Evolutionary conservation across 2,113 vertebrate genomes (phyloP).

Genomic region (Elgaria multicarinata): DNA sequence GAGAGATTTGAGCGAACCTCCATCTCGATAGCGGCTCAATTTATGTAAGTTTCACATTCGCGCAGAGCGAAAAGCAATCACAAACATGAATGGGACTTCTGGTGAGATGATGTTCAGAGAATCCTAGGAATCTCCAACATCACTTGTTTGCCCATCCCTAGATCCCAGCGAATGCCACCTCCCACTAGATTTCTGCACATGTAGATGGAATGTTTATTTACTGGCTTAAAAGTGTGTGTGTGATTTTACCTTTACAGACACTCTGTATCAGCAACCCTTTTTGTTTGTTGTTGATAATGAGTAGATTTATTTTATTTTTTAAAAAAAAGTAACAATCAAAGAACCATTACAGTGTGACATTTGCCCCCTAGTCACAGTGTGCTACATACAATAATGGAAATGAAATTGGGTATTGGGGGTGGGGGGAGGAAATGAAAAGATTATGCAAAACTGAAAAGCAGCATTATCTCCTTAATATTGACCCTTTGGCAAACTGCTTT

Average conservation of each 20-base stretch:
- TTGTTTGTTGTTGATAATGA: not conserved
- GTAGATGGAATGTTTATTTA: not conserved
- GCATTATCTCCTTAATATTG: not conserved
- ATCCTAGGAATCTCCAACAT: no score
- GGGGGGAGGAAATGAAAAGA: no score
- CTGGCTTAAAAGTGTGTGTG: not conserved
- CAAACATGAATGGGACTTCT: no score
- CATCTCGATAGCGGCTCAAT: no score
- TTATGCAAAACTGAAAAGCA: slow-evolving; percentile 3
- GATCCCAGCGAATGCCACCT: not conserved
- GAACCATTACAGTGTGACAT: not conserved
- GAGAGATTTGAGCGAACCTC: no score
- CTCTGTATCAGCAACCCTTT: not conserved
- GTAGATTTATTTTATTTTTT: not conserved
- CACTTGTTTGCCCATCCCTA: no score
- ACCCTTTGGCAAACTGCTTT: not conserved
- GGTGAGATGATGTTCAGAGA: no score
- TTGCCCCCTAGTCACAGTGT: not conserved
- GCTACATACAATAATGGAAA: not conserved
- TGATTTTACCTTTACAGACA: not conserved
- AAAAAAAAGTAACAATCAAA: not conserved
- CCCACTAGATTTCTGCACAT: not conserved
- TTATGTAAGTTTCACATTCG: no score
- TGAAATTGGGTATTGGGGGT: not conserved
- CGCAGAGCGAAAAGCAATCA: no score